Evolutionary conservation across 2,113 vertebrate species (phyloP).

Genomic region (Scatophagus argus): DNA sequence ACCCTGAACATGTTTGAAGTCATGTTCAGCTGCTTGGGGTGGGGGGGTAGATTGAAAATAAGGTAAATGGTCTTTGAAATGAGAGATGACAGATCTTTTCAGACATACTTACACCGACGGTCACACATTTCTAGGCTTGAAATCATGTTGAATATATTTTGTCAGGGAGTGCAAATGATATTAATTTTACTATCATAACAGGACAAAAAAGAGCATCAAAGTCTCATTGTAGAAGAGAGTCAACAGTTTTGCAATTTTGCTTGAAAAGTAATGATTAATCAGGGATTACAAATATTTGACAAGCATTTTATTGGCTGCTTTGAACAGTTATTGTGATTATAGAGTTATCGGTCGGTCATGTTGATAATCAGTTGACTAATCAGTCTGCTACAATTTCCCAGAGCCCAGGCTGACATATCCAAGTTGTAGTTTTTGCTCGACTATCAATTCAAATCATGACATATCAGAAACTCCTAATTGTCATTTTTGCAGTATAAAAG

Average conservation of each 20-base stretch:
- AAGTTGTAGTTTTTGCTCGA: neutral
- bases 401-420: neutral
- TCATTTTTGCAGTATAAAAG: neutral
- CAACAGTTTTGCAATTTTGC: neutral
- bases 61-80: slow-evolving; percentile 1
- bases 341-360: neutral
- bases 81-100: neutral
- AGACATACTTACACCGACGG: neutral
- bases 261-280: neutral
- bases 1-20: slow-evolving; percentile 15
- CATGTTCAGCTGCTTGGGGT: neutral
- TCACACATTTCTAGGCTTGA: neutral
- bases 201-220: neutral
- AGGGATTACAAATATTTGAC: too few relatives aligned
- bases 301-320: neutral
- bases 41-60: neutral
- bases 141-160: neutral
- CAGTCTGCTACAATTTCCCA: neutral
- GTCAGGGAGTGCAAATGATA: neutral
- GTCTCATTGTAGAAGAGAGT: neutral
- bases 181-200: neutral
- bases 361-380: neutral
- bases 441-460: neutral
- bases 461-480: neutral
- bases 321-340: neutral